Evolutionary conservation across 2,888 invertebrate species (phyloP).

Genomic region (Tethea ocularis): DNA sequence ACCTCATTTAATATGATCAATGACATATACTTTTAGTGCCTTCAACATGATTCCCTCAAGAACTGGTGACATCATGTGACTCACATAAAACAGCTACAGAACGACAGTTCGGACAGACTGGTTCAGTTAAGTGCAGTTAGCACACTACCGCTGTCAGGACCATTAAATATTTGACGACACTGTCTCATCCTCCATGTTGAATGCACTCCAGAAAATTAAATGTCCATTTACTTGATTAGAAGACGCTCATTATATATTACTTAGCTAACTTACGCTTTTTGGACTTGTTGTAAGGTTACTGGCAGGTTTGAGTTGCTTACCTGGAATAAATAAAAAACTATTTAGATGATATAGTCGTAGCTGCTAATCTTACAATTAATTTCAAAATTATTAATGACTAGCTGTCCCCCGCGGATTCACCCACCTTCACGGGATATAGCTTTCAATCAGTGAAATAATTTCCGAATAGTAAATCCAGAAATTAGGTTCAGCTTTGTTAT

Average conservation of each 20-base stretch:
- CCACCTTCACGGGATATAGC: no score
- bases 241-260: neutral
- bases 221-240: neutral
- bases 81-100: neutral
- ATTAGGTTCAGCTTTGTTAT: no score
- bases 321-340: neutral
- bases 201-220: neutral
- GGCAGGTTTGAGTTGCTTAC: neutral
- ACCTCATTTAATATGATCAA: no score
- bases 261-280: neutral
- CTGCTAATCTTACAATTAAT: no score
- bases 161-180: conserved; percentile 2
- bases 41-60: no score
- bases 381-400: no score
- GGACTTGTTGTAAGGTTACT: neutral
- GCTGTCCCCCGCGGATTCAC: no score
- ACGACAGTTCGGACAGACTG: neutral
- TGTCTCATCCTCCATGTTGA: neutral
- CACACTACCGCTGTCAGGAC: neutral
- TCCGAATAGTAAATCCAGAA: no score
- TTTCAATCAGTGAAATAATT: no score
- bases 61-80: neutral
- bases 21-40: no score
- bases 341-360: neutral
- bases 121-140: neutral